phyloP scores from a whole-genome alignment of 2,888 invertebrate genomes.

The Tipula vernalis region DNA sequence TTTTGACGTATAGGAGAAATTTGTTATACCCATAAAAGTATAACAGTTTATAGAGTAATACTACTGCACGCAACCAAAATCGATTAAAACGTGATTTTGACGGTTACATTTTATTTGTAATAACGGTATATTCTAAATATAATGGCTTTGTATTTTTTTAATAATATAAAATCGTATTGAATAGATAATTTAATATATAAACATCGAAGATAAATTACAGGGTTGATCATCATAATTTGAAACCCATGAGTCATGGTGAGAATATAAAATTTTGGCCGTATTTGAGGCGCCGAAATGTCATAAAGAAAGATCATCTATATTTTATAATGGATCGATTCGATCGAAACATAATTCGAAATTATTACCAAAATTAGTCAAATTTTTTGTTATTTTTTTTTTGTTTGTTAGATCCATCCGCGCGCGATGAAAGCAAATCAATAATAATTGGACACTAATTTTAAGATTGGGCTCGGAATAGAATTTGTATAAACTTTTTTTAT shows the following conservation, averaged over 20 bases:
- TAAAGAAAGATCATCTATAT: not conserved
- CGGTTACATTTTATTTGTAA: not conserved
- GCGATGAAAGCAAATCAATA: not conserved
- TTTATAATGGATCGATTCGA: not conserved
- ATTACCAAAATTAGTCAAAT: not conserved
- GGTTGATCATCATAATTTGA: not conserved
- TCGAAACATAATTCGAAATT: not conserved
- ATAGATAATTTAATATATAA: too few species aligned
- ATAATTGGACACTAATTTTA: not conserved
- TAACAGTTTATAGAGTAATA: not conserved
- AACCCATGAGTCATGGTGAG: not conserved
- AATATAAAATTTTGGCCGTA: not conserved
- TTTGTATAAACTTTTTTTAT: not conserved
- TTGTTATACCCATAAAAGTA: not conserved
- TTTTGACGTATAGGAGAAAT: not conserved
- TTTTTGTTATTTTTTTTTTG: not conserved
- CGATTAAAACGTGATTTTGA: not conserved
- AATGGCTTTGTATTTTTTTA: not conserved
- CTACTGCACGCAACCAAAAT: not conserved
- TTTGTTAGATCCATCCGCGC: not conserved
- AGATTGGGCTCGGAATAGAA: not conserved
- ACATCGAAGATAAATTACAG: not conserved
- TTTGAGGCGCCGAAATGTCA: not conserved
- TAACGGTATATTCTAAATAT: not conserved
- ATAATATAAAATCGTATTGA: too few species aligned